These are phyloP conservation scores for Nebria ingens DNA, from an alignment of 1,140 invertebrate species.

Conservation along the genomic window DNA sequence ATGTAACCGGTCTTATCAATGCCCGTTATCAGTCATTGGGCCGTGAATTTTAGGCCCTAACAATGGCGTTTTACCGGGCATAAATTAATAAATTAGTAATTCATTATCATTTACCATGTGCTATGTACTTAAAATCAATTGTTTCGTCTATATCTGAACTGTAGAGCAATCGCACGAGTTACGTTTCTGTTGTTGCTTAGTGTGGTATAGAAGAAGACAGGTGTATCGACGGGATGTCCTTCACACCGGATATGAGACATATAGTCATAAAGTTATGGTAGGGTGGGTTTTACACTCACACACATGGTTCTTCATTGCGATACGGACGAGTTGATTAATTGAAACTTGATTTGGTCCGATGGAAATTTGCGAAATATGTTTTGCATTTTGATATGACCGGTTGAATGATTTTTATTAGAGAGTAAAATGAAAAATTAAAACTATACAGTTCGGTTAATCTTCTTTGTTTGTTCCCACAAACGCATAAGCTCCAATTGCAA, in stretches of 20 bases:
- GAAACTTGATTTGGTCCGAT: not conserved
- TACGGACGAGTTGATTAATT: not conserved
- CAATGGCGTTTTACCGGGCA: too few relatives aligned
- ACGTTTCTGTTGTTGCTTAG: not conserved
- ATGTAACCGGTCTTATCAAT: too few relatives aligned
- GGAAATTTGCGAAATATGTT: not conserved
- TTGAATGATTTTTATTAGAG: not conserved
- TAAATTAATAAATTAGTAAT: constrained; percentile 32
- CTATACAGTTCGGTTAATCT: too few relatives aligned
- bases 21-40: not conserved
- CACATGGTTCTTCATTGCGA: not conserved
- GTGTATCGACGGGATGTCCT: not conserved
- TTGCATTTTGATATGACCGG: not conserved
- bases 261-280: not conserved
- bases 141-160: not conserved
- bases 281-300: not conserved
- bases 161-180: not conserved
- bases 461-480: too few relatives aligned
- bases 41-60: too few relatives aligned
- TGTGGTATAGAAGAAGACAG: not conserved
- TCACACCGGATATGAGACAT: not conserved
- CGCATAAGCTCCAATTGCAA: too few relatives aligned
- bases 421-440: too few relatives aligned
- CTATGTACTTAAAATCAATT: constrained; percentile 26
- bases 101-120: constrained; percentile 28